A percentile compares a stretch with the other conserved stretches of the same genome.
Conservation (phyloP, 2,888 invertebrate genomes). For the Euproctis similis region DNA sequence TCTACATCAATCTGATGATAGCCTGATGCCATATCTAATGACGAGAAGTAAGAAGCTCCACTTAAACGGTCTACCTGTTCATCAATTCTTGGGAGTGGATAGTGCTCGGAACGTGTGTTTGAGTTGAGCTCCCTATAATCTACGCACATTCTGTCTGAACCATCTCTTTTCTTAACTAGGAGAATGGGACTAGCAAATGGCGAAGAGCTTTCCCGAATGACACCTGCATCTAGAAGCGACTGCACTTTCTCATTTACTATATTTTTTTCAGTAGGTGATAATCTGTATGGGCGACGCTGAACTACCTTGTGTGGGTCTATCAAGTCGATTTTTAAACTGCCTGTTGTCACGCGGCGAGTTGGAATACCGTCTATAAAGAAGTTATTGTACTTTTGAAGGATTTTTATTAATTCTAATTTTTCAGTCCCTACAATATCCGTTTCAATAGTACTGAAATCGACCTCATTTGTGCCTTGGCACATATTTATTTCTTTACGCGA, state of each 20-base stretch:
- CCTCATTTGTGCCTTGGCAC: too few species aligned
- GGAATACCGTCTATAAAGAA: neutral
- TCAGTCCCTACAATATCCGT: too few species aligned
- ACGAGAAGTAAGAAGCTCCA: neutral
- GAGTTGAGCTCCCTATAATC: neutral
- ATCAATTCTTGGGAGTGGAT: neutral
- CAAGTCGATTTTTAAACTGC: neutral
- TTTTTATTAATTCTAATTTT: too few species aligned
- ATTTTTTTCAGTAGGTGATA: neutral
- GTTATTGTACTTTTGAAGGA: neutral
- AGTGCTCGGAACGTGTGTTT: neutral
- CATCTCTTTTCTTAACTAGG: neutral
- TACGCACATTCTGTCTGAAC: neutral
- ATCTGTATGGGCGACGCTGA: neutral
- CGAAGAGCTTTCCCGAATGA: neutral
- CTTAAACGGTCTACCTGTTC: neutral
- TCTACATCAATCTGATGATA: neutral
- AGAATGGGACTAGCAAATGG: neutral
- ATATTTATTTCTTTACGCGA: too few species aligned
- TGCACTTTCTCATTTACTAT: neutral
- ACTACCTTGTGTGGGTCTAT: neutral
- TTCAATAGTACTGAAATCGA: too few species aligned
- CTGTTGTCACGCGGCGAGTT: neutral
- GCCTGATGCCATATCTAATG: too few species aligned
- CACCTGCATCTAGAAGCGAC: neutral